Evolutionary conservation across 2,888 invertebrate genomes (phyloP), one percentile per base, ranked within the genome.

Genomic region (Calliopum simillimum): DNA sequence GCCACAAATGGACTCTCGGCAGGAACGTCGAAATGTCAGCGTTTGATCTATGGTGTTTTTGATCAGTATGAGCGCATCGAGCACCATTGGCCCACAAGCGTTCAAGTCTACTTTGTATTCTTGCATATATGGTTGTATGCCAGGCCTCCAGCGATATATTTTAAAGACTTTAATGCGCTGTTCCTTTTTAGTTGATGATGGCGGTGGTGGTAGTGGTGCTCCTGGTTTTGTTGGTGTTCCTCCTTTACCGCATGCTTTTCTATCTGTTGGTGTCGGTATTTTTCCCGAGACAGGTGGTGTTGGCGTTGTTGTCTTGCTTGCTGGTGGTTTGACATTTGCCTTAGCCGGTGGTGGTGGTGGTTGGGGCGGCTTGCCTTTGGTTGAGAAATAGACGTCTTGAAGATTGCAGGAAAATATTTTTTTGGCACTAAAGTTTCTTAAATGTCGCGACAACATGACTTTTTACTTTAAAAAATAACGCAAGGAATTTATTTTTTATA

Each of bases 1-100:
- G 1, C 99, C 99, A 84, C 99, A 99, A 77, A 99, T 99, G 14
- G 98, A 97, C 87, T 99, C 99, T 68, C 98, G 93, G 81, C 99
- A 99, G 0, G 98, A 98, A 73, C 98, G 90, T 64, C 99, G 90
- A 87, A 99, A 99, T 2, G 98, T 96, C 74, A 99, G 87, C 0
- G 97, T 96, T 0, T 96, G 94, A 84, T 99, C 99, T 14, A 95
- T 88, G 85, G 97, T 95, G 85, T 96, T 97, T 85, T 99, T 99
- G 67, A 99, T 98, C 87, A 97, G 97, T 76, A 98, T 92, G 64
- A 99, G 86, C 0, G 95, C 98, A 86, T 99, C 98, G 70, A 99
- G 87, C 1, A 98, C 93, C 98, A 99, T 99, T 0, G 97, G 95
- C 13, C 97, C 97, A 86, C 97, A 97, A 16, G 92, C 90, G 79